phyloP scores from a whole-genome alignment of 1,140 invertebrate genomes.

The Laodelphax striatellus region DNA sequence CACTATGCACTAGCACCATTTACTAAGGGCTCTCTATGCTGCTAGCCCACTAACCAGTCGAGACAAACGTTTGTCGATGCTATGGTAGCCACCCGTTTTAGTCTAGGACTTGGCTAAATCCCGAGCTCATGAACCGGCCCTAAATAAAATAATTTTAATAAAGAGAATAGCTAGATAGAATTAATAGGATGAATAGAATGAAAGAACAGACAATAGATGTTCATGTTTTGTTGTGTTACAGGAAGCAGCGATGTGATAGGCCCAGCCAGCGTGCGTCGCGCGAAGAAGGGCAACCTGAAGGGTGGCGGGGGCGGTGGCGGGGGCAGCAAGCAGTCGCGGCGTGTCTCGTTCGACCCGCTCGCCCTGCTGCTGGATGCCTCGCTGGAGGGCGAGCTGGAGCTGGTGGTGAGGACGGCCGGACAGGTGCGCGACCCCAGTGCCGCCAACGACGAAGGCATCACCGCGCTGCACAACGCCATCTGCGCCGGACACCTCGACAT shows the following conservation, averaged over 20 bases:
- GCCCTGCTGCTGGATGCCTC: constrained; percentile 93
- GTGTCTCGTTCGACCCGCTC: constrained; percentile 95
- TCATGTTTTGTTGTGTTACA: neutral
- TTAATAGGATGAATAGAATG: too few relatives aligned
- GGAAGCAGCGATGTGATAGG: constrained; percentile 3
- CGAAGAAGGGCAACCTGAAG: constrained; percentile 12
- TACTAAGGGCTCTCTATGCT: too few relatives aligned
- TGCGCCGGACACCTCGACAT: constrained; percentile 98
- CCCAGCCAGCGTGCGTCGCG: constrained; percentile 15
- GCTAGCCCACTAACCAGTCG: too few relatives aligned
- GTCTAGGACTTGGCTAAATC: too few relatives aligned
- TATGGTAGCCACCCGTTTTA: too few relatives aligned
- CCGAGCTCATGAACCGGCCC: too few relatives aligned
- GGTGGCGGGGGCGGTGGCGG: constrained; percentile 31
- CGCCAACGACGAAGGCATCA: constrained; percentile 76
- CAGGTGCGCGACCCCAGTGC: constrained; percentile 50
- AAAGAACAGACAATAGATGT: too few relatives aligned
- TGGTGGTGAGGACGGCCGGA: constrained; percentile 88
- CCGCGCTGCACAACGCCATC: constrained; percentile 97
- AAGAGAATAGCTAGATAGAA: too few relatives aligned
- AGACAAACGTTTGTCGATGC: too few relatives aligned
- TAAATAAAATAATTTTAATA: too few relatives aligned
- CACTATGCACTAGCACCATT: too few relatives aligned
- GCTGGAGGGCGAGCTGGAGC: constrained; percentile 92
- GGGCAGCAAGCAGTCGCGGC: constrained; percentile 54